These are phyloP conservation scores for Rhagophthalmus giganteus DNA, from an alignment of 2,888 invertebrate genomes.

Conservation along the genomic window DNA sequence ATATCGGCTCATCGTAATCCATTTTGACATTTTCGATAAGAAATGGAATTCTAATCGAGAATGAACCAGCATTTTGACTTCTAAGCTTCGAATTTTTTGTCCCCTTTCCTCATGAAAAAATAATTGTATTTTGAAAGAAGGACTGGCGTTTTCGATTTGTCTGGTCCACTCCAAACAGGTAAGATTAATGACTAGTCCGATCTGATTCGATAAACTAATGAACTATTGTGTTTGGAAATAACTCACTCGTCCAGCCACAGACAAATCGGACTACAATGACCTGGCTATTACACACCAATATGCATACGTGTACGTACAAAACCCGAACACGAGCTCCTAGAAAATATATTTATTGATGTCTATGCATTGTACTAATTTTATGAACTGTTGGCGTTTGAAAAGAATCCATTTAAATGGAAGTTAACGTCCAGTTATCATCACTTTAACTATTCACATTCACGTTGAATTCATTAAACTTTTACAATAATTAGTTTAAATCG, in stretches of 20 bases:
- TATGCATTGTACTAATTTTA: constrained; percentile 15
- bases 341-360: constrained; percentile 28
- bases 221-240: constrained; percentile 56
- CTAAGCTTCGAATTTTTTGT: constrained; percentile 9
- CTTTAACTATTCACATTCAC: background rate
- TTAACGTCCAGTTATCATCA: too few species aligned
- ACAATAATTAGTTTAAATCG: too few species aligned
- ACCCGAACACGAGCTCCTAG: constrained; percentile 23
- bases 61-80: constrained; percentile 16
- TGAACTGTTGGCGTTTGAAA: constrained; percentile 10
- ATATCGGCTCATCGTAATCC: constrained; percentile 10
- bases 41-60: constrained; percentile 7
- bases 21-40: constrained; percentile 21
- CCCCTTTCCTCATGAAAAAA: constrained; percentile 6
- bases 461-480: background rate
- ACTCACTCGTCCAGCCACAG: constrained; percentile 49
- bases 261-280: constrained; percentile 52
- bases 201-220: constrained; percentile 58
- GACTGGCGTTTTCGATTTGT: constrained; percentile 9
- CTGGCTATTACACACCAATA: constrained; percentile 44
- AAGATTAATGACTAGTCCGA: constrained; percentile 55
- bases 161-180: constrained; percentile 31
- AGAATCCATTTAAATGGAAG: background rate
- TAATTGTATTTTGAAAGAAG: constrained; percentile 4
- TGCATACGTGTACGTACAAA: constrained; percentile 17